Conservation (phyloP, 2,888 invertebrate genomes). For the Scaptomyza caliginosa region DNA sequence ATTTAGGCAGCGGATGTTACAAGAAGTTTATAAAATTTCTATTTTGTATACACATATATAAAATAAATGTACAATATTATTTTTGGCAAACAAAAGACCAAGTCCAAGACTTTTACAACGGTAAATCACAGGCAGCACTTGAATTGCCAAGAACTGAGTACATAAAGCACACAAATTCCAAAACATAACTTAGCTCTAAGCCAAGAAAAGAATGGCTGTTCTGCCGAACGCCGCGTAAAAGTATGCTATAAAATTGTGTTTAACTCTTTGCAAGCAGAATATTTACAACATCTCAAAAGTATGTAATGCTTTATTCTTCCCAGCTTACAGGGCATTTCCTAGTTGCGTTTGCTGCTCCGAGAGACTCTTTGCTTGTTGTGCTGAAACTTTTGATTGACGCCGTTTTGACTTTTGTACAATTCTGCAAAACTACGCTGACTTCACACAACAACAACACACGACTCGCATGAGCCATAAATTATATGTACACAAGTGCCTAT, state of each 20-base stretch:
- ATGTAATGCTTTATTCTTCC: neutral
- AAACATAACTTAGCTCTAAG: conserved; percentile 28
- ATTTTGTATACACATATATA: conserved; percentile 21
- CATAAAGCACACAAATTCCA: conserved; percentile 17
- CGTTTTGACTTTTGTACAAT: conserved; percentile 73
- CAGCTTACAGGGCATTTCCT: conserved; percentile 11
- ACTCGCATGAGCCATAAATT: conserved; percentile 69
- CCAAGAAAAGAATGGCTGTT: conserved; percentile 9
- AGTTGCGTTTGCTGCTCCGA: neutral
- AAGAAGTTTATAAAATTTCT: conserved; percentile 31
- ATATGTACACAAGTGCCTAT: conserved; percentile 48
- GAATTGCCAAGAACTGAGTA: conserved; percentile 1
- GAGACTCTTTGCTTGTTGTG: conserved; percentile 11
- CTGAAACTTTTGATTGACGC: conserved; percentile 74
- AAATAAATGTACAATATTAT: conserved; percentile 40
- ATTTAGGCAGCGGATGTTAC: conserved; percentile 54
- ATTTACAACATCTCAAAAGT: neutral
- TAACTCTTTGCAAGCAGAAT: too few relatives aligned
- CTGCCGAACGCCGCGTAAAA: neutral
- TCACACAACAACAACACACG: conserved; percentile 29
- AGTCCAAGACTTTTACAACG: conserved; percentile 1
- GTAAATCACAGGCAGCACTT: conserved; percentile 32
- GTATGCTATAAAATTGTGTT: neutral
- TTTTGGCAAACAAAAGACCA: conserved; percentile 12
- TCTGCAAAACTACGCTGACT: conserved; percentile 35